phyloP scores from a whole-genome alignment of 2,113 vertebrate genomes.

The Charina bottae region DNA sequence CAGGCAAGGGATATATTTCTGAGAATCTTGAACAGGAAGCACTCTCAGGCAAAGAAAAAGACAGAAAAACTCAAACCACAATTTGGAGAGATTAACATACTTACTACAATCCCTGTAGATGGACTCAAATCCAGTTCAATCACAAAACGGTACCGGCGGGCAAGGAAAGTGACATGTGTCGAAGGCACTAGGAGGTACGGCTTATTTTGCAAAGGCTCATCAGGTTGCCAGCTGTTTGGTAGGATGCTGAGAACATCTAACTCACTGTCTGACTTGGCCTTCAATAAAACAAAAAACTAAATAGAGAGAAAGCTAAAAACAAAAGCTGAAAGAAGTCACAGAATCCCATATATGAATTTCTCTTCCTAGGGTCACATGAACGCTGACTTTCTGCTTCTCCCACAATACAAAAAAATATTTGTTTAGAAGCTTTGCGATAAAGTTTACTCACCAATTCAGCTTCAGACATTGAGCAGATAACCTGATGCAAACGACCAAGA shows the following conservation, averaged over 20 bases:
- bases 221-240: constrained; percentile 91
- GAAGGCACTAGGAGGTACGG: constrained; percentile 89
- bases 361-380: not conserved
- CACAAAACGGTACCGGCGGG: constrained; percentile 94
- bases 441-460: constrained; percentile 83
- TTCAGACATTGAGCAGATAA: constrained; percentile 83
- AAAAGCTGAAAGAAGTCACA: not conserved
- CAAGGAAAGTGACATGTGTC: constrained; percentile 91
- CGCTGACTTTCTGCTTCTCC: not conserved
- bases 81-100: constrained; percentile 22
- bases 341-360: not conserved
- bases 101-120: constrained; percentile 97
- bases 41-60: not conserved
- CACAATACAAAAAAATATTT: not conserved
- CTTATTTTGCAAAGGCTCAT: constrained; percentile 73
- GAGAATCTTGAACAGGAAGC: not conserved
- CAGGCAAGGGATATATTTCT: not conserved
- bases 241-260: constrained; percentile 90
- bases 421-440: not conserved
- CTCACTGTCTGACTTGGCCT: constrained; percentile 88
- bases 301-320: not conserved
- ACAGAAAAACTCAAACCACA: not conserved
- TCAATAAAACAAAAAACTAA: not conserved
- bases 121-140: constrained; percentile 97
- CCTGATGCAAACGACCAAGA: constrained; percentile 89